These are phyloP conservation scores for Tubiluchus corallicola DNA, from an alignment of 2,888 invertebrate species.

Conservation along the genomic window DNA sequence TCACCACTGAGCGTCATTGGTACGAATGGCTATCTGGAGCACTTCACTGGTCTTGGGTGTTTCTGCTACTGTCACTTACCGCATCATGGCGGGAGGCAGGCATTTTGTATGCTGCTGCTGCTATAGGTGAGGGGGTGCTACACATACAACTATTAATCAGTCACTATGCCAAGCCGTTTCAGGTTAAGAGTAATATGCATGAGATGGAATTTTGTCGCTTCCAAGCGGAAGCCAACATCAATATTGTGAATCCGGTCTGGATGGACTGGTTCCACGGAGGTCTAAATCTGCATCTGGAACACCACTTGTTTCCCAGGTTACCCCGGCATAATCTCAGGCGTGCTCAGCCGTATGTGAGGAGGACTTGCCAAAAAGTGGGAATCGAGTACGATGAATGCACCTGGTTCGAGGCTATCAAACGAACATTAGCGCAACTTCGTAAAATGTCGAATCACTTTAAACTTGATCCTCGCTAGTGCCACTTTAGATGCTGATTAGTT, in stretches of 20 bases:
- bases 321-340: slow-evolving; percentile 10
- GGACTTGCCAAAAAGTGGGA: slow-evolving; percentile 11
- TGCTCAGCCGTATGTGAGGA: slow-evolving; percentile 10
- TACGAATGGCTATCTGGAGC: slow-evolving; percentile 11
- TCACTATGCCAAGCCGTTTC: slow-evolving; percentile 14
- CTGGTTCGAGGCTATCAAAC: slow-evolving; percentile 10
- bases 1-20: slow-evolving; percentile 12
- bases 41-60: slow-evolving; percentile 13
- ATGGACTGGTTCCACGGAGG: slow-evolving; percentile 14
- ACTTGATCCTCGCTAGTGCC: slow-evolving; percentile 10
- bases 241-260: slow-evolving; percentile 12
- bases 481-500: too few species aligned
- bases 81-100: slow-evolving; percentile 11
- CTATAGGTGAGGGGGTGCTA: slow-evolving; percentile 12
- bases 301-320: slow-evolving; percentile 13
- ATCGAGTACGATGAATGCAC: slow-evolving; percentile 13
- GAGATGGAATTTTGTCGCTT: slow-evolving; percentile 11
- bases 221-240: slow-evolving; percentile 13
- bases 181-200: slow-evolving; percentile 10
- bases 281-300: slow-evolving; percentile 14
- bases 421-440: slow-evolving; percentile 12
- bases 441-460: slow-evolving; percentile 8
- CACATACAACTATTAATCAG: slow-evolving; percentile 14
- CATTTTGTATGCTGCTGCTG: slow-evolving; percentile 11
- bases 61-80: slow-evolving; percentile 9